These are phyloP conservation scores for Hypomesus transpacificus DNA, from an alignment of 2,113 vertebrate species.

Conservation along the genomic window DNA sequence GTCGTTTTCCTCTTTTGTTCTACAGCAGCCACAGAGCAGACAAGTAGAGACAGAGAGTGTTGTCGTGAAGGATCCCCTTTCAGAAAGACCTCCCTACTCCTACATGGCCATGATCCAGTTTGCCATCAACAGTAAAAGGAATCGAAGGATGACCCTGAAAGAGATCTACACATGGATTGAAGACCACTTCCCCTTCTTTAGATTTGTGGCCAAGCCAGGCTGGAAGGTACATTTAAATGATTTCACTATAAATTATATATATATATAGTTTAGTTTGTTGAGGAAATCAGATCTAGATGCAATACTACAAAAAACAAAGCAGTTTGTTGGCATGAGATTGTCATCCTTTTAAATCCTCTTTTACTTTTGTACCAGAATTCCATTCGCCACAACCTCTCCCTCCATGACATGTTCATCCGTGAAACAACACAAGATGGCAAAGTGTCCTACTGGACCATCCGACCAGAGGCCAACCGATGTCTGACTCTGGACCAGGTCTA, in stretches of 20 bases:
- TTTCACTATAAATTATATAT: background rate
- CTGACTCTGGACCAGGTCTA: constrained; percentile 90
- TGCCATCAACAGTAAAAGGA: constrained; percentile 90
- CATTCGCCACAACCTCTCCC: constrained; percentile 93
- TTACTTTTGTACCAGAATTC: constrained; percentile 78
- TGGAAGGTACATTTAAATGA: constrained; percentile 84
- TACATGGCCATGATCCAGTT: constrained; percentile 99
- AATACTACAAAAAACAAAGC: background rate
- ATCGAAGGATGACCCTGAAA: constrained; percentile 88
- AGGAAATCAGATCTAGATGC: background rate
- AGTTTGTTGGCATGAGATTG: background rate
- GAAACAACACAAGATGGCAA: constrained; percentile 83
- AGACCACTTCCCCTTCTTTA: constrained; percentile 92
- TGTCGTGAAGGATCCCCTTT: constrained; percentile 59
- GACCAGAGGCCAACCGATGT: constrained; percentile 88
- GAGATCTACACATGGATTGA: constrained; percentile 97
- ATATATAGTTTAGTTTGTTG: background rate
- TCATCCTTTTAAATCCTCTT: background rate
- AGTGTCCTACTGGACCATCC: constrained; percentile 92
- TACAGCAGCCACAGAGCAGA: constrained; percentile 4
- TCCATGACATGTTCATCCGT: constrained; percentile 93
- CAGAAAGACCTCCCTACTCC: constrained; percentile 89
- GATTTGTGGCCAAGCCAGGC: constrained; percentile 87
- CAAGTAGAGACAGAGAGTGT: constrained; percentile 3
- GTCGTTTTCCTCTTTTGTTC: background rate